A percentile compares a stretch with the other conserved stretches of the same genome.
Conservation (phyloP, 2,888 invertebrate species). For the Odontocerum albicorne region DNA sequence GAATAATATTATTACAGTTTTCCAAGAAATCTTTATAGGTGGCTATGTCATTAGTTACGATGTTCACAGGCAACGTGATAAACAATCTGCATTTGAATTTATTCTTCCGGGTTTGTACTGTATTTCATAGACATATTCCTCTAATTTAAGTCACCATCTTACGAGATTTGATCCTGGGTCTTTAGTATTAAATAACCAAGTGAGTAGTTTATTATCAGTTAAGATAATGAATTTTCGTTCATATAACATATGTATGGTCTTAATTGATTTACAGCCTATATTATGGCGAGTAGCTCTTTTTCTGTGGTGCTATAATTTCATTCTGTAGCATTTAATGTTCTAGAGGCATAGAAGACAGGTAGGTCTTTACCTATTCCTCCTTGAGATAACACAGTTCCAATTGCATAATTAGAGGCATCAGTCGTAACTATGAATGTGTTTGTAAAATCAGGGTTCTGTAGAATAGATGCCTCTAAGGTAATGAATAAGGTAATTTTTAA, state of each 20-base stretch:
- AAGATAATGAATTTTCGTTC: conserved; percentile 40
- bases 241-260: conserved; percentile 41
- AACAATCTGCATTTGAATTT: conserved; percentile 39
- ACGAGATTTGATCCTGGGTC: conserved; percentile 40
- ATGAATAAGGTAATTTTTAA: conserved; percentile 4
- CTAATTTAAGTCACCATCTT: conserved; percentile 40
- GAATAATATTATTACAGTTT: too few relatives aligned
- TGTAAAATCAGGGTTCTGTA: conserved; percentile 10
- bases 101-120: conserved; percentile 39
- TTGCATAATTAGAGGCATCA: conserved; percentile 6
- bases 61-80: conserved; percentile 13
- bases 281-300: conserved; percentile 7
- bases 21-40: conserved; percentile 18
- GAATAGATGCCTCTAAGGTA: conserved; percentile 5
- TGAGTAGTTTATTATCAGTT: conserved; percentile 39
- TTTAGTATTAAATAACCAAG: conserved; percentile 37
- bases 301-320: conserved; percentile 10
- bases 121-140: conserved; percentile 41
- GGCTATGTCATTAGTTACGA: too few relatives aligned
- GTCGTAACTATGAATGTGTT: conserved; percentile 10
- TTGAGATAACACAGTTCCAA: conserved; percentile 10
- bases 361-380: neutral
- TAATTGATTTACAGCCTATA: conserved; percentile 39
- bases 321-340: conserved; percentile 15
- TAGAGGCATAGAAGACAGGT: conserved; percentile 8